Conservation (phyloP, 2,888 invertebrate genomes). For the Ferrisia virgata region DNA sequence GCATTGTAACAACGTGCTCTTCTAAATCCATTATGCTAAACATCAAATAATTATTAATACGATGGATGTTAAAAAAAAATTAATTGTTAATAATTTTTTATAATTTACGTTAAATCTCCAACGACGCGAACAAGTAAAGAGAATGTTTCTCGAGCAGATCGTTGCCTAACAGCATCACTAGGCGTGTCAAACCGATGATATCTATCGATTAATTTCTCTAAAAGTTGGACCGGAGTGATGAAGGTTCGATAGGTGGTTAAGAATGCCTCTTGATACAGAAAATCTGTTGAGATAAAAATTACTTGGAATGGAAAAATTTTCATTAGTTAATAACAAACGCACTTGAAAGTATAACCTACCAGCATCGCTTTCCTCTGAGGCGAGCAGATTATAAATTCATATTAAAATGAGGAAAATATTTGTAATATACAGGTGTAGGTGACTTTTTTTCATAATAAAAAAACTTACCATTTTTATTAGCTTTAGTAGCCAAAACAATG, state of each 20-base stretch:
- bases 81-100: background rate
- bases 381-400: conserved; percentile 50
- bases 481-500: conserved; percentile 92
- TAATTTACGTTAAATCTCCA: conserved; percentile 86
- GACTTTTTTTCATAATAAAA: conserved; percentile 48
- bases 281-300: conserved; percentile 63
- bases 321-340: conserved; percentile 37
- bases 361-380: conserved; percentile 57
- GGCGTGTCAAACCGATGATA: conserved; percentile 73
- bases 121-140: conserved; percentile 90
- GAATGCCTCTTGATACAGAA: conserved; percentile 96
- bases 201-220: conserved; percentile 78
- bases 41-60: conserved; percentile 48
- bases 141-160: conserved; percentile 80
- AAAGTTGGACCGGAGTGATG: conserved; percentile 79
- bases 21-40: conserved; percentile 80
- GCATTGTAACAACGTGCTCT: conserved; percentile 70
- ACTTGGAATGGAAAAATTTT: no score
- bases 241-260: conserved; percentile 96
- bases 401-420: conserved; percentile 47
- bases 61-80: background rate
- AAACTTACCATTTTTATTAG: conserved; percentile 73
- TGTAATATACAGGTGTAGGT: conserved; percentile 27
- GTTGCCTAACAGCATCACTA: conserved; percentile 66
- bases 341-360: conserved; percentile 51